A percentile compares a stretch with the other conserved stretches of the same genome.
Conservation (phyloP, 2,113 vertebrate genomes). For the Callipepla squamata region DNA sequence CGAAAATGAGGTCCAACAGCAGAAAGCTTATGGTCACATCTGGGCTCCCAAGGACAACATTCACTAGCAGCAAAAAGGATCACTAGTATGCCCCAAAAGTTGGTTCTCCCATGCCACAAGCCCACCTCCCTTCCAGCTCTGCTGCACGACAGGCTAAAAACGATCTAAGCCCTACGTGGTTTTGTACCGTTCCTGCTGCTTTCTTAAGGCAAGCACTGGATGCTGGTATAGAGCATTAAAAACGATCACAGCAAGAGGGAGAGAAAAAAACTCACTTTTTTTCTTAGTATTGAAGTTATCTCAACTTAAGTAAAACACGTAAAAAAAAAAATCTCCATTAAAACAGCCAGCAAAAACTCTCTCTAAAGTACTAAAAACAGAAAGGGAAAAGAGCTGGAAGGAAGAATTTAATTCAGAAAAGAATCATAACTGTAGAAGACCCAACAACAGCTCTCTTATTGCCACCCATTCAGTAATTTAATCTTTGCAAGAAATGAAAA, state of each 20-base stretch:
- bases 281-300: not conserved
- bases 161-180: not conserved
- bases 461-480: not conserved
- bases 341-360: not conserved
- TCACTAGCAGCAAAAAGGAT: accelerated
- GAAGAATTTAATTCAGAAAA: not conserved
- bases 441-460: not conserved
- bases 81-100: not conserved
- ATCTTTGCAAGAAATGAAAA: not conserved
- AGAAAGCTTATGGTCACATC: not conserved
- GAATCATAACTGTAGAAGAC: not conserved
- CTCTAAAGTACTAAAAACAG: not conserved
- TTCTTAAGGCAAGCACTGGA: not conserved
- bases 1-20: accelerated
- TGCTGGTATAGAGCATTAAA: not conserved
- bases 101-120: not conserved
- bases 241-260: not conserved
- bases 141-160: not conserved
- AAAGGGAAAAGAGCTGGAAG: not conserved
- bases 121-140: not conserved
- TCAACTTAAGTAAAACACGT: not conserved
- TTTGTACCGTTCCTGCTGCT: not conserved
- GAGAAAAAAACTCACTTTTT: not conserved
- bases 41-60: not conserved
- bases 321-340: not conserved